These are phyloP conservation scores for Polymixis lichenea DNA, from an alignment of 2,888 invertebrate species.

Conservation along the genomic window DNA sequence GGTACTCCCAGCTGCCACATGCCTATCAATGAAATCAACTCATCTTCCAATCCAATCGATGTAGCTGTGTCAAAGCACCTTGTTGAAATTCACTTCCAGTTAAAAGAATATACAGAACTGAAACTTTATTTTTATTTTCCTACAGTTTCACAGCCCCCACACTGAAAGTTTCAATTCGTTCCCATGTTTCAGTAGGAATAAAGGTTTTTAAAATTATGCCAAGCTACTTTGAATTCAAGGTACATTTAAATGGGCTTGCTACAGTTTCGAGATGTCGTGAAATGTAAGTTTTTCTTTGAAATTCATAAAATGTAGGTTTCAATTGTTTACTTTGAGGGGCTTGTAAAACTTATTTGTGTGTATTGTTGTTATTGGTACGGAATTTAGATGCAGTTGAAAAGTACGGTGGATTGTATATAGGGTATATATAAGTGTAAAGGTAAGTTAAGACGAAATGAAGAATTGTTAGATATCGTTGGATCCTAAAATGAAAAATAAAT, in stretches of 20 bases:
- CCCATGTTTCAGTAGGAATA: slow-evolving; percentile 32
- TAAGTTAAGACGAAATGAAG: background rate
- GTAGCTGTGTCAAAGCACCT: background rate
- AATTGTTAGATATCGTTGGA: background rate
- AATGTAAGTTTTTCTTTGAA: slow-evolving; percentile 40
- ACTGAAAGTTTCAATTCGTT: slow-evolving; percentile 42
- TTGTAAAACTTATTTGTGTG: slow-evolving; percentile 7
- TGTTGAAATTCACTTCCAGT: slow-evolving; percentile 38
- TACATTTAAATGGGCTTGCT: slow-evolving; percentile 47
- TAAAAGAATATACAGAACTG: slow-evolving; percentile 27
- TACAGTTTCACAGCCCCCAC: slow-evolving; percentile 13
- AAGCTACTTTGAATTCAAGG: slow-evolving; percentile 38
- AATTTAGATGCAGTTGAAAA: background rate
- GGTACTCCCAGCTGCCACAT: no score
- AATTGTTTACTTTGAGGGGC: slow-evolving; percentile 38
- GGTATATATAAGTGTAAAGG: background rate
- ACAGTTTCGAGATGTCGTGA: slow-evolving; percentile 32
- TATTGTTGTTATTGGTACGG: slow-evolving; percentile 10
- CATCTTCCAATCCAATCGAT: slow-evolving; percentile 4
- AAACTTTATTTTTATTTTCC: slow-evolving; percentile 37
- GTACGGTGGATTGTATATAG: background rate
- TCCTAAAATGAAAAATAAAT: no score
- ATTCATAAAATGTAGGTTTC: slow-evolving; percentile 33
- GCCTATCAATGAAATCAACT: background rate
- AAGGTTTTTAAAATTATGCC: slow-evolving; percentile 56